Percentiles rank a stretch among this genome's conserved stretches.
These are phyloP conservation scores for Passer montanus DNA, from an alignment of 2,113 vertebrate genomes.

Conservation along the genomic window DNA sequence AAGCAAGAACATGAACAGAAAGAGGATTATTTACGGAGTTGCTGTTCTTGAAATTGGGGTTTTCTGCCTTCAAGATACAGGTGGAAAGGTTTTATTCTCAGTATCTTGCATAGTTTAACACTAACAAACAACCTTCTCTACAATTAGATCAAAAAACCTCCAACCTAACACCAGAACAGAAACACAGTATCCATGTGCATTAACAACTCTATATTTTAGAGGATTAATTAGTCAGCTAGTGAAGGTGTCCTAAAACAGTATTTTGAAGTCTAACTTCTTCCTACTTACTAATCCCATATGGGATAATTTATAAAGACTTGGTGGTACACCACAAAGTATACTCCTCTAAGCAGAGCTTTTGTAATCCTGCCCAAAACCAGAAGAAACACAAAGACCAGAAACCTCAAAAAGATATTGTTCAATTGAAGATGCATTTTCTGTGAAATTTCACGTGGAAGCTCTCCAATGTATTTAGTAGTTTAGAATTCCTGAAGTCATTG, in stretches of 20 bases:
- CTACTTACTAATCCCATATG: not conserved
- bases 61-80: not conserved
- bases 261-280: not conserved
- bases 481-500: fast-evolving
- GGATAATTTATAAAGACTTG: not conserved
- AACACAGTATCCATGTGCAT: fast-evolving
- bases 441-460: not conserved
- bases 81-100: not conserved
- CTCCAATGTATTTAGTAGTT: not conserved
- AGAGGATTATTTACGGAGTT: not conserved
- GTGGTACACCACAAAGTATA: not conserved
- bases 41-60: not conserved
- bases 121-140: not conserved
- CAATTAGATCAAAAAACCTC: not conserved
- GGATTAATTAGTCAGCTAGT: not conserved
- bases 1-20: not conserved
- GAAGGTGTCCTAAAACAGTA: not conserved
- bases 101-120: not conserved
- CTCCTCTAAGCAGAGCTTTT: not conserved
- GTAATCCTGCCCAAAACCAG: not conserved
- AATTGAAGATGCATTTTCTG: not conserved
- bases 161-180: not conserved
- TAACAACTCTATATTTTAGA: not conserved
- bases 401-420: not conserved
- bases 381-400: not conserved